Conservation (phyloP, 1,140 invertebrate species). For the Augochlora pura region DNA sequence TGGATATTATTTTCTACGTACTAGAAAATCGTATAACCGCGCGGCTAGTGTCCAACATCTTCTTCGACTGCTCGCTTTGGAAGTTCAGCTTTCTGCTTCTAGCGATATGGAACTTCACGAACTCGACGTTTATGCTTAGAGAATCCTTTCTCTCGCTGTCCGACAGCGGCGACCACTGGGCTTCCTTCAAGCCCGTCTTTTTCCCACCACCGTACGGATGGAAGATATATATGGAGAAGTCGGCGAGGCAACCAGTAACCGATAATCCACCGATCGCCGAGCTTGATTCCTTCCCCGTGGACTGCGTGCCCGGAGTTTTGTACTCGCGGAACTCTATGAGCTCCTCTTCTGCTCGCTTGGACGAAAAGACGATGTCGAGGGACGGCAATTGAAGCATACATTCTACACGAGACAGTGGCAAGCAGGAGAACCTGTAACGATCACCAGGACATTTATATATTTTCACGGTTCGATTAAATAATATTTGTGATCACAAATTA, state of each 20-base stretch:
- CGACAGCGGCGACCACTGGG: constrained; percentile 91
- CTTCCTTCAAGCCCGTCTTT: constrained; percentile 89
- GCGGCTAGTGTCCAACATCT: constrained; percentile 74
- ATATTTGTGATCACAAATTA: no score
- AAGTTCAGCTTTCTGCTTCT: constrained; percentile 92
- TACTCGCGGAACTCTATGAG: constrained; percentile 83
- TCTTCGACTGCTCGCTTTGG: constrained; percentile 80
- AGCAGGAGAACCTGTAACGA: constrained; percentile 90
- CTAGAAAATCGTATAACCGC: constrained; percentile 95
- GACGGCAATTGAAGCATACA: constrained; percentile 98
- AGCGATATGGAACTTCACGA: constrained; percentile 97
- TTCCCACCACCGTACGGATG: constrained; percentile 97
- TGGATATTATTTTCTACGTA: no score
- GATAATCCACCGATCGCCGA: constrained; percentile 92
- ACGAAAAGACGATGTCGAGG: constrained; percentile 95
- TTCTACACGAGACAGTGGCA: constrained; percentile 96
- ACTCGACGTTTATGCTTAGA: constrained; percentile 97
- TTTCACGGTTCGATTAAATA: no score
- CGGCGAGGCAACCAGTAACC: constrained; percentile 95
- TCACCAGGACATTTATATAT: no score
- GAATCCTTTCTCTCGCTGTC: constrained; percentile 97
- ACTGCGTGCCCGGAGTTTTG: constrained; percentile 71
- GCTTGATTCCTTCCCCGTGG: constrained; percentile 76
- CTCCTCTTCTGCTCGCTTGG: constrained; percentile 91
- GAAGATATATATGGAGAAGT: constrained; percentile 98